phyloP scores from a whole-genome alignment of 2,888 invertebrate genomes.

The Diplolepis rosae region DNA sequence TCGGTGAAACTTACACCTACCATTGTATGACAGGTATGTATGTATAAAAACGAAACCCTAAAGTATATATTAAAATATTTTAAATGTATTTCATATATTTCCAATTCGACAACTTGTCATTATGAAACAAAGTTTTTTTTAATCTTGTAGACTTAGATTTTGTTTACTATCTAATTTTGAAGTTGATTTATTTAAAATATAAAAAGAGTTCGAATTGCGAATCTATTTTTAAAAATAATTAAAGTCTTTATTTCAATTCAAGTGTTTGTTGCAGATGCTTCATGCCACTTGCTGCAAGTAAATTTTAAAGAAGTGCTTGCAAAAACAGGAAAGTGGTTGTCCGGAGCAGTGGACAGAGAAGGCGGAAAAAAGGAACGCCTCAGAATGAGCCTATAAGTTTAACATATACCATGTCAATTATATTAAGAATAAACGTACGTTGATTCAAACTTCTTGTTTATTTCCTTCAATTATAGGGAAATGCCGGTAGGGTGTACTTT shows the following conservation, averaged over 20 bases:
- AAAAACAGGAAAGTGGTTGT: not conserved
- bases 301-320: not conserved
- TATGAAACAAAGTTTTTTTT: not conserved
- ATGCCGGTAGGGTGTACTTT: not conserved
- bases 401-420: too few relatives aligned
- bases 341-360: not conserved
- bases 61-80: not conserved
- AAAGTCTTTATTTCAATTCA: not conserved
- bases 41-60: not conserved
- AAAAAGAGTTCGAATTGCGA: not conserved
- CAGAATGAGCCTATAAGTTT: not conserved
- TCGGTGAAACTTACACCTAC: not conserved
- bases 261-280: not conserved
- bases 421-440: too few relatives aligned
- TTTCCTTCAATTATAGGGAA: too few relatives aligned
- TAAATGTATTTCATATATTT: not conserved
- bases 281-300: not conserved
- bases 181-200: not conserved
- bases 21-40: not conserved
- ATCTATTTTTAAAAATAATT: not conserved
- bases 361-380: not conserved
- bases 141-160: not conserved
- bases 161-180: not conserved
- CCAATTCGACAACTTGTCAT: not conserved
- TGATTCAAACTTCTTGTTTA: too few relatives aligned